A percentile compares a stretch with the other conserved stretches of the same genome.
Evolutionary conservation across 2,888 invertebrate species (phyloP).

Genomic region (Drosophila percnosoma): DNA sequence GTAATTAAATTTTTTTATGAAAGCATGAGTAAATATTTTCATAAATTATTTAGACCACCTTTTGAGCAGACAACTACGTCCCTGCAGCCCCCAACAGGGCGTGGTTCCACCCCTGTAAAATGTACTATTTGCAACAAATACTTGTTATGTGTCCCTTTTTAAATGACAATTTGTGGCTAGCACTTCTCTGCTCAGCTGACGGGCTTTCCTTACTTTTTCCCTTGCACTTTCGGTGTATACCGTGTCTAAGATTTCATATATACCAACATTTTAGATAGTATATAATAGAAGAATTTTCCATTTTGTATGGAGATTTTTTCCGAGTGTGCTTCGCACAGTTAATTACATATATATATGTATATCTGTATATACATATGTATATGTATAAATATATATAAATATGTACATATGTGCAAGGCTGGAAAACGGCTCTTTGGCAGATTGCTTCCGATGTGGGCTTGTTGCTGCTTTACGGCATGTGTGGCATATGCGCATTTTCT

Average conservation of each 20-base stretch:
- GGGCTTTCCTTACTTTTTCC: no score
- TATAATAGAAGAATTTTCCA: background rate
- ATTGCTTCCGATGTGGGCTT: constrained; percentile 36
- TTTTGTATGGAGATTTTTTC: background rate
- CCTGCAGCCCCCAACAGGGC: constrained; percentile 8
- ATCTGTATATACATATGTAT: background rate
- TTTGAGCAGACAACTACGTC: background rate
- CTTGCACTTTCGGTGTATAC: background rate
- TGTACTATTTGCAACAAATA: constrained; percentile 11
- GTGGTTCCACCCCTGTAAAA: constrained; percentile 18
- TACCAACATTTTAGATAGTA: background rate
- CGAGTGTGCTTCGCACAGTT: constrained; percentile 11
- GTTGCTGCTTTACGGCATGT: constrained; percentile 13
- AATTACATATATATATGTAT: constrained; percentile 9
- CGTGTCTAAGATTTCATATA: background rate
- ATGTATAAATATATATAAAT: background rate
- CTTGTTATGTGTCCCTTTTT: constrained; percentile 44
- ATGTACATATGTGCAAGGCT: background rate
- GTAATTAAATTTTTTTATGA: constrained; percentile 75
- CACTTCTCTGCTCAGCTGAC: constrained; percentile 41
- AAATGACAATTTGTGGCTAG: constrained; percentile 66
- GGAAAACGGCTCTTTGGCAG: constrained; percentile 6
- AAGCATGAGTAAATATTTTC: constrained; percentile 57
- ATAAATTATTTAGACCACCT: constrained; percentile 62
- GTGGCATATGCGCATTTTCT: constrained; percentile 14